Base-by-base conservation (phyloP, 2,888 invertebrate genomes). In the Flabesymbios commensalis region DNA sequence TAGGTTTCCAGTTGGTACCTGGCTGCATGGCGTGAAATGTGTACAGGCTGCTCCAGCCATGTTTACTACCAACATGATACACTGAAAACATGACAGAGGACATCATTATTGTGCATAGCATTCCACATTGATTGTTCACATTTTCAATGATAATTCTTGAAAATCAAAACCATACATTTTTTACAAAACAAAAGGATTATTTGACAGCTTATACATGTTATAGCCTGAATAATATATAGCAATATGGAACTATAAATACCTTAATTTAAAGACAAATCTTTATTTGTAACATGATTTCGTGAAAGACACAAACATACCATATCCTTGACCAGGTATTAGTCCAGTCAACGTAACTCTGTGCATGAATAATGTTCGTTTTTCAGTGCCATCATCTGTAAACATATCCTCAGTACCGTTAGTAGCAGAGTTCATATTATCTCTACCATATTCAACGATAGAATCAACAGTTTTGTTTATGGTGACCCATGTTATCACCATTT, bases 1-100 rank as follows among this genome's bases (percentile, higher is more conserved):
- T 22, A 0, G 94, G 92, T 22, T 88, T 86, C 93, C 93, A 94
- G 67, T 88, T 78, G n/a, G 85, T 78, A 28, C 86, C 85, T 17
- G 87, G 86, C 1, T 83, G 81, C 0, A 90, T 90, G 0, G 93
- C 91, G 72, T 84, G 87, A 83, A 96, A 92, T 77, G 86, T 88
- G 82, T 90, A 94, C 72, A 87, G 70, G 36, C 88, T 86, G 0
- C 94, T 94, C 94, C 94, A 94, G 0, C 93, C 93, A 7, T 24
- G 17, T 26, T 56, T 19, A 41, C 74, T 74, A 3, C 83, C 83
- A 59, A 82, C 83, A 57, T 75, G 74, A 65, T 83, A 83, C 17
- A 66, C 82, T 82, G 63, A n/a, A n/a, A n/a, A n/a, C n/a, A n/a
- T n/a, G n/a, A n/a, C n/a, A n/a, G n/a, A n/a, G n/a, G 14, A 61